A percentile compares a stretch with the other conserved stretches of the same genome.
Conservation (phyloP, 2,888 invertebrate species). For the Thumatha senex region DNA sequence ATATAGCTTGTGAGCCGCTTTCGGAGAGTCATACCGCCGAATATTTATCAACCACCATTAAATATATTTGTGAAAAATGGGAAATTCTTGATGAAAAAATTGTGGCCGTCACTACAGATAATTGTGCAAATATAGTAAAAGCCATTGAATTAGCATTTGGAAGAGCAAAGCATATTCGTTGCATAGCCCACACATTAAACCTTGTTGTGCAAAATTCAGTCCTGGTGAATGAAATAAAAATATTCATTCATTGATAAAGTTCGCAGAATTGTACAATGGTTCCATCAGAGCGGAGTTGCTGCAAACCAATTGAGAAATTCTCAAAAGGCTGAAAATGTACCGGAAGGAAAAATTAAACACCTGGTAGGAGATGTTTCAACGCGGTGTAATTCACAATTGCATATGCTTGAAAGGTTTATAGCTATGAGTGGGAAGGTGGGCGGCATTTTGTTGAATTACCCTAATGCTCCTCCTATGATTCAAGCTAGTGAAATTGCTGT, state of each 20-base stretch:
- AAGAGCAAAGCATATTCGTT: constrained; percentile 34
- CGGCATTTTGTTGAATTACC: constrained; percentile 31
- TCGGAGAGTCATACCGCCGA: constrained; percentile 31
- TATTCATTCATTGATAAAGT: constrained; percentile 27
- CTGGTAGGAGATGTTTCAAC: constrained; percentile 41
- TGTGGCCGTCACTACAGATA: constrained; percentile 29
- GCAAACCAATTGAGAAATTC: constrained; percentile 33
- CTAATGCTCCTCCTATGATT: constrained; percentile 40
- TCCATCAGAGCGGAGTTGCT: constrained; percentile 36
- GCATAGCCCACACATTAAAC: constrained; percentile 37
- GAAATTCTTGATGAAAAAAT: constrained; percentile 29
- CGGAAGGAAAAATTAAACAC: constrained; percentile 35
- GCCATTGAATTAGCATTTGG: constrained; percentile 34
- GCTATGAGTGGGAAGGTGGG: constrained; percentile 27
- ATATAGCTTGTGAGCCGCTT: constrained; percentile 35
- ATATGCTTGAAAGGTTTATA: constrained; percentile 22
- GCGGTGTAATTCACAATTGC: constrained; percentile 39
- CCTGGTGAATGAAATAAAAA: constrained; percentile 21
- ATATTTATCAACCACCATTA: constrained; percentile 20
- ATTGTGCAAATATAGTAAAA: constrained; percentile 32
- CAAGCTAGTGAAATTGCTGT: constrained; percentile 37
- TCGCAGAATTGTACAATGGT: constrained; percentile 36
- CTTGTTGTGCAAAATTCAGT: constrained; percentile 33
- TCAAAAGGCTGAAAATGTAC: constrained; percentile 30
- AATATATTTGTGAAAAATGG: constrained; percentile 30